Conservation (phyloP, 2,888 invertebrate genomes). For the Philaethria dido region DNA sequence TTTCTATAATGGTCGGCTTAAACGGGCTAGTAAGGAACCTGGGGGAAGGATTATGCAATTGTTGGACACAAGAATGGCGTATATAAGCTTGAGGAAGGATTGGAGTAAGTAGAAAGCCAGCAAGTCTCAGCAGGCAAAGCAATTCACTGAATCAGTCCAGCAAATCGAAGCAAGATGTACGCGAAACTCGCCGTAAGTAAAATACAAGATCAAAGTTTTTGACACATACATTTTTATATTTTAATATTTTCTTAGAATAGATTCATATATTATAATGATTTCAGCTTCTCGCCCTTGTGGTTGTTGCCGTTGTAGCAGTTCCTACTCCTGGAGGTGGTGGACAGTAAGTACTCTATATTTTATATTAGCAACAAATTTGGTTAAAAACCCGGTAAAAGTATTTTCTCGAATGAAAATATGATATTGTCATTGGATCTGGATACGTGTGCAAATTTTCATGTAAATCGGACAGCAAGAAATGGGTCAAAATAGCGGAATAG, state of each 20-base stretch:
- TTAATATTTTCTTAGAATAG: slow-evolving; percentile 1
- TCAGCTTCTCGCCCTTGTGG: slow-evolving; percentile 69
- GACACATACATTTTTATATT: not conserved
- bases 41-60: slow-evolving; percentile 76
- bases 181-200: slow-evolving; percentile 79
- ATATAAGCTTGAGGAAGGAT: slow-evolving; percentile 71
- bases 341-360: slow-evolving; percentile 62
- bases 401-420: too few species aligned
- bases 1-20: slow-evolving; percentile 66
- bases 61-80: slow-evolving; percentile 61
- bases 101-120: slow-evolving; percentile 69
- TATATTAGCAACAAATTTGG: too few species aligned
- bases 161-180: slow-evolving; percentile 75
- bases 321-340: slow-evolving; percentile 73
- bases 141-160: slow-evolving; percentile 75
- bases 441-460: too few species aligned
- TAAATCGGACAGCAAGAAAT: too few species aligned
- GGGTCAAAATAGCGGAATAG: too few species aligned
- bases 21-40: slow-evolving; percentile 73
- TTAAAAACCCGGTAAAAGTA: too few species aligned
- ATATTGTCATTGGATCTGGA: too few species aligned
- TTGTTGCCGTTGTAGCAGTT: slow-evolving; percentile 64
- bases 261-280: slow-evolving; percentile 41
- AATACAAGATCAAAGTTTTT: slow-evolving; percentile 3
- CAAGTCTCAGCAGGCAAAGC: slow-evolving; percentile 65